Conservation (phyloP, 1,140 invertebrate species). For the Hypsibius dujardini region DNA sequence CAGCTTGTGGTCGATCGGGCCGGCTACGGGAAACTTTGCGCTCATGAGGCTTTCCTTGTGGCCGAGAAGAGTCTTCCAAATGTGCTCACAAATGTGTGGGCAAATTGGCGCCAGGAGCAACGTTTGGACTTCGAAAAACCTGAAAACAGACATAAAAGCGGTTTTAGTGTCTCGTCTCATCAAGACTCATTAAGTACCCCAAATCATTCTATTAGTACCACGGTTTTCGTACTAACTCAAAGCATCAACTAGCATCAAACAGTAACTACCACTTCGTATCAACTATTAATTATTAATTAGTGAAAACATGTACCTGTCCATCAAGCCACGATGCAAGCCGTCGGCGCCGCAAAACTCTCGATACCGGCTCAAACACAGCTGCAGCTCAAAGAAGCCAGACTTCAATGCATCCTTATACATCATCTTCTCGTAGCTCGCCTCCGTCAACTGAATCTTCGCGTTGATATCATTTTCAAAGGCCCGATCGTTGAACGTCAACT, state of each 20-base stretch:
- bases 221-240: too few relatives aligned
- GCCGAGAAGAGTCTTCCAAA: conserved; percentile 51
- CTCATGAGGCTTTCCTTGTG: conserved; percentile 56
- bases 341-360: conserved; percentile 55
- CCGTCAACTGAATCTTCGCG: conserved; percentile 61
- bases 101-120: conserved; percentile 79
- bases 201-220: conserved; percentile 5
- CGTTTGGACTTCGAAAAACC: conserved; percentile 72
- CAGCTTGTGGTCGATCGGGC: conserved; percentile 52
- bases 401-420: conserved; percentile 84
- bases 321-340: conserved; percentile 39
- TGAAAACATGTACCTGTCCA: too few relatives aligned
- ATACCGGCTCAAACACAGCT: conserved; percentile 66
- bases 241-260: too few relatives aligned
- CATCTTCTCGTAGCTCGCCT: conserved; percentile 64
- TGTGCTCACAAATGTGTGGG: conserved; percentile 81
- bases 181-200: conserved; percentile 46
- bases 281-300: too few relatives aligned
- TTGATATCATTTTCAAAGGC: conserved; percentile 86
- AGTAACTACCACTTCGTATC: too few relatives aligned
- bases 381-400: conserved; percentile 75
- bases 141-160: conserved; percentile 20
- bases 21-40: conserved; percentile 57
- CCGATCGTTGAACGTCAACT: conserved; percentile 62
- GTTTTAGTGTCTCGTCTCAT: too few relatives aligned